phyloP scores from a whole-genome alignment of 53 echinoderm and acorn worm genomes.

The Holothuria scabra region DNA sequence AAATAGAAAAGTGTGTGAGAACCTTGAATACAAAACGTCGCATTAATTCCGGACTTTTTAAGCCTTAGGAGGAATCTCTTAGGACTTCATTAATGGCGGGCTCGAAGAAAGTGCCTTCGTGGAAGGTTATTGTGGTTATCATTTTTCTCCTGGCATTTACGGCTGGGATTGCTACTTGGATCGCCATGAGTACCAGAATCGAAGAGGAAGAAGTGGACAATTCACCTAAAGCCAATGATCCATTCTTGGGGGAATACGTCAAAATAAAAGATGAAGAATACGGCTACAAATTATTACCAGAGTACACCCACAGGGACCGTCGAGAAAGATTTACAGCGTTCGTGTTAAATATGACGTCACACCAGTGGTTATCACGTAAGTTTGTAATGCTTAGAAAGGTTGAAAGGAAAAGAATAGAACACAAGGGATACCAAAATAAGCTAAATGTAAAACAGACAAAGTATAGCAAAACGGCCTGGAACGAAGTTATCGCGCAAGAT shows the following conservation, averaged over 20 bases:
- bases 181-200: neutral
- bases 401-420: no score
- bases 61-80: no score
- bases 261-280: conserved; percentile 8
- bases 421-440: no score
- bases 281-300: conserved; percentile 21
- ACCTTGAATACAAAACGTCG: no score
- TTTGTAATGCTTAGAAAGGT: neutral
- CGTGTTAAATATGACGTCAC: conserved; percentile 57
- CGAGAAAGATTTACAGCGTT: conserved; percentile 35
- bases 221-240: conserved; percentile 15
- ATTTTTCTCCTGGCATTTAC: neutral
- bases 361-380: conserved; percentile 52
- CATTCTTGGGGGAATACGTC: conserved; percentile 24
- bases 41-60: no score
- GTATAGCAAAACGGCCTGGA: no score
- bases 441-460: no score
- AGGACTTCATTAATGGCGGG: no score
- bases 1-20: no score
- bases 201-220: neutral
- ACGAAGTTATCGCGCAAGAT: no score
- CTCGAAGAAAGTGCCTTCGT: no score
- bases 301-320: conserved; percentile 18
- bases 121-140: neutral
- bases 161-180: conserved; percentile 25